A percentile compares a stretch with the other conserved stretches of the same genome.
Evolutionary conservation across 2,113 vertebrate genomes (phyloP).

Genomic region (Lutjanus erythropterus): DNA sequence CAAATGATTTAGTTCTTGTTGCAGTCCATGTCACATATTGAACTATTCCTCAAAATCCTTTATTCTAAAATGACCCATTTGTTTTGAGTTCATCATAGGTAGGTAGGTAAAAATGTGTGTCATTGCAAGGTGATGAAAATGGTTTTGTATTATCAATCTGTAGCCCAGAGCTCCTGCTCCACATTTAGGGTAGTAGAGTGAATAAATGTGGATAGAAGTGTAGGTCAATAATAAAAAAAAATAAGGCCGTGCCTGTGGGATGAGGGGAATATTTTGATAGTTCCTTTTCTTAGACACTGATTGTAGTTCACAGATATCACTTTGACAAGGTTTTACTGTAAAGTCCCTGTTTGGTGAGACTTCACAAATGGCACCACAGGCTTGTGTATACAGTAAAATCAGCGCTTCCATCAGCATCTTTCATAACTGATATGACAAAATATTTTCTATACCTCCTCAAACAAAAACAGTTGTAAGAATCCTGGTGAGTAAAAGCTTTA

Average conservation of each 20-base stretch:
- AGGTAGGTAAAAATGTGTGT: constrained; percentile 51
- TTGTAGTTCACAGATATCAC: constrained; percentile 27
- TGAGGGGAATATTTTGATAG: constrained; percentile 51
- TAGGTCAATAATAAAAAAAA: constrained; percentile 71
- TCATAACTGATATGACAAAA: not conserved
- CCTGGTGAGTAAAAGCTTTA: not conserved
- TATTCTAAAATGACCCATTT: constrained; percentile 47
- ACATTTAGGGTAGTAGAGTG: constrained; percentile 58
- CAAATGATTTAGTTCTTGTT: not conserved
- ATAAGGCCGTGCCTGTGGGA: constrained; percentile 59
- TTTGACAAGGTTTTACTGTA: constrained; percentile 16
- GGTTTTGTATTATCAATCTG: constrained; percentile 41
- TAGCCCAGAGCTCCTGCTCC: constrained; percentile 61
- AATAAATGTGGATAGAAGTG: constrained; percentile 66
- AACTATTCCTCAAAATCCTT: constrained; percentile 8
- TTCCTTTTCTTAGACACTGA: constrained; percentile 49
- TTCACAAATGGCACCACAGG: not conserved
- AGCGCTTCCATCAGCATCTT: not conserved
- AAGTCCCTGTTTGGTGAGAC: constrained; percentile 15
- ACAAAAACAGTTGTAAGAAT: constrained; percentile 8
- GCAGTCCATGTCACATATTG: not conserved
- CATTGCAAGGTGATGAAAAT: constrained; percentile 59
- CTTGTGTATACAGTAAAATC: not conserved
- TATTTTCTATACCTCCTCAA: not conserved
- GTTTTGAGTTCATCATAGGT: constrained; percentile 42